phyloP scores from a whole-genome alignment of 1,140 invertebrate species.

The Drosophila nebulosa region DNA sequence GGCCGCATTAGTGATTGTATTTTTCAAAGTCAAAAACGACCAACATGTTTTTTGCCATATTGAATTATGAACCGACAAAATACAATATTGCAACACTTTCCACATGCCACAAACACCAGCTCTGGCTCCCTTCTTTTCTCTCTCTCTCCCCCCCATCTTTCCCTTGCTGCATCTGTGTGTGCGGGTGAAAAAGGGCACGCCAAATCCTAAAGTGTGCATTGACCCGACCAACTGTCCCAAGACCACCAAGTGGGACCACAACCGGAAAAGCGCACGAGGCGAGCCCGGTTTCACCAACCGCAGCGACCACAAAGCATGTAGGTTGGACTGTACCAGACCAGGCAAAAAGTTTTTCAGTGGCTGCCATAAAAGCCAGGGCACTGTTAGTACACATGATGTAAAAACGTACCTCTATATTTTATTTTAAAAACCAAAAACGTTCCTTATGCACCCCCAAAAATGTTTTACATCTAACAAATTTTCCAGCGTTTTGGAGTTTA shows the following conservation, averaged over 20 bases:
- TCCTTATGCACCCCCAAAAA: background rate
- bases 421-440: background rate
- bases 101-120: conserved; percentile 39
- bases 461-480: no score
- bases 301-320: background rate
- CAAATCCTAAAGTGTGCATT: conserved; percentile 76
- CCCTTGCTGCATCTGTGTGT: conserved; percentile 21
- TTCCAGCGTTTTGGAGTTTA: no score
- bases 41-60: conserved; percentile 20
- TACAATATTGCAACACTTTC: conserved; percentile 66
- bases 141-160: conserved; percentile 5
- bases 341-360: background rate
- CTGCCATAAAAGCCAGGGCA: conserved; percentile 43
- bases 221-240: conserved; percentile 42
- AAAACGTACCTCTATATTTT: background rate
- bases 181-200: conserved; percentile 56
- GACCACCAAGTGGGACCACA: conserved; percentile 18
- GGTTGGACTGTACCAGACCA: background rate
- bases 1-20: conserved; percentile 31
- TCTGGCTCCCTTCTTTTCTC: background rate
- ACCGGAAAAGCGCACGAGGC: conserved; percentile 20
- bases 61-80: conserved; percentile 39
- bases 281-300: background rate
- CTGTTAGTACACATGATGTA: background rate
- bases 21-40: conserved; percentile 65